Percentiles rank a stretch among this genome's conserved stretches.
phyloP scores from a whole-genome alignment of 2,113 vertebrate genomes.

The Baryphthengus martii region DNA sequence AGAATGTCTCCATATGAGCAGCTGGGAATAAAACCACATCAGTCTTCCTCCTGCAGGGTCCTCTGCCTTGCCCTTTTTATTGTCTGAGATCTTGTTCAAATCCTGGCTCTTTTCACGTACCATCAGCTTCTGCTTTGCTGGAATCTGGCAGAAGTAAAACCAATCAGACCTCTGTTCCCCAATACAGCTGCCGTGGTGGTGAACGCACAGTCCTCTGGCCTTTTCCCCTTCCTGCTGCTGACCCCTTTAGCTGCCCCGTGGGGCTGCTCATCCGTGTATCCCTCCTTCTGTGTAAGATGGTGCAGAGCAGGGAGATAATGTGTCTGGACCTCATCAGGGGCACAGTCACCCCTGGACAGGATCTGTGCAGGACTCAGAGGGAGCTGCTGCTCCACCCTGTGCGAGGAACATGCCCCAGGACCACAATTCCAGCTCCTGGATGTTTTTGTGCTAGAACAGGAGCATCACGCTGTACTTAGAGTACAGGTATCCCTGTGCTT shows the following conservation, averaged over 20 bases:
- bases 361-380: neutral
- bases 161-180: neutral
- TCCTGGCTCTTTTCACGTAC: neutral
- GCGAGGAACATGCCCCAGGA: neutral
- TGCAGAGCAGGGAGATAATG: neutral
- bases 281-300: neutral
- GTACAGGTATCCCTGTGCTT: neutral
- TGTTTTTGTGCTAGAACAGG: neutral
- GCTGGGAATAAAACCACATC: neutral
- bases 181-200: rapidly evolving
- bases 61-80: conserved; percentile 26
- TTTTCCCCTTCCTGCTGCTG: neutral
- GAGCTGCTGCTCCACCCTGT: neutral
- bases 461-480: neutral
- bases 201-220: rapidly evolving
- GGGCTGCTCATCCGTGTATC: neutral
- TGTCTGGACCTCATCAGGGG: neutral
- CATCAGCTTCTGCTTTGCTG: conserved; percentile 38
- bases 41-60: neutral
- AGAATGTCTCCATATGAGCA: neutral
- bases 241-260: rapidly evolving
- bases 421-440: neutral
- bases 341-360: neutral
- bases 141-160: neutral
- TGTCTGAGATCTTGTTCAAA: conserved; percentile 27